Evolutionary conservation across 2,113 vertebrate genomes (phyloP).

Genomic region (Ammodytes marinus): DNA sequence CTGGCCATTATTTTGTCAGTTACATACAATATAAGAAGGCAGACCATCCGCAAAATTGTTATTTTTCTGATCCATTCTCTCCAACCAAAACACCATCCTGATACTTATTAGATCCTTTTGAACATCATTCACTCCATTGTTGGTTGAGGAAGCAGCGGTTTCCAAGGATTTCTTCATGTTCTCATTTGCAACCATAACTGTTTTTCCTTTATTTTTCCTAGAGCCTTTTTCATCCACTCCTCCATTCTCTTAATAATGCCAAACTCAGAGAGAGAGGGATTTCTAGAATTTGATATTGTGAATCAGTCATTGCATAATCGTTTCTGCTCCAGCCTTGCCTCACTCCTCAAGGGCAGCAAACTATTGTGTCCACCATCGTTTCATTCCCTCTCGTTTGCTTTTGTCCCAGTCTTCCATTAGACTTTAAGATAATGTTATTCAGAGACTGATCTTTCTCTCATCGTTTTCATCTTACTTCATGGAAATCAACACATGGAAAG

Average conservation of each 20-base stretch:
- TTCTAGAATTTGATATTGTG: slow-evolving; percentile 16
- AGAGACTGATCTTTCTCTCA: background rate
- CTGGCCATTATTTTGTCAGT: slow-evolving; percentile 30
- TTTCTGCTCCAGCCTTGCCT: background rate
- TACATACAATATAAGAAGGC: slow-evolving; percentile 44
- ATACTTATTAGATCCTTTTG: background rate
- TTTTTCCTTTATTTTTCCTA: background rate
- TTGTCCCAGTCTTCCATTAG: background rate
- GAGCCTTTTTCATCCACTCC: slow-evolving; percentile 8
- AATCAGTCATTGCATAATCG: slow-evolving; percentile 22
- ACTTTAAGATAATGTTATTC: background rate
- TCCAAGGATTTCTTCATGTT: background rate
- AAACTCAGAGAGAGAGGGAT: background rate
- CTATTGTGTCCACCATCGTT: background rate
- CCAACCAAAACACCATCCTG: background rate
- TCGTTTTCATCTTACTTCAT: background rate
- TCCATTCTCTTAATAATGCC: background rate
- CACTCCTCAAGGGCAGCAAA: background rate
- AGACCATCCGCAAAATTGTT: slow-evolving; percentile 26
- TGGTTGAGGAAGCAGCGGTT: slow-evolving; percentile 23
- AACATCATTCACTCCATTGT: slow-evolving; percentile 1
- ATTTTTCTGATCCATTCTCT: slow-evolving; percentile 6
- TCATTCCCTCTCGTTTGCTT: background rate
- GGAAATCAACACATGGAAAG: background rate
- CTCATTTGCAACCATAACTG: background rate